Percentiles rank a stretch among this genome's conserved stretches.
These are phyloP conservation scores for Strigamia transsilvanica DNA, from an alignment of 2,888 invertebrate species.

Conservation along the genomic window DNA sequence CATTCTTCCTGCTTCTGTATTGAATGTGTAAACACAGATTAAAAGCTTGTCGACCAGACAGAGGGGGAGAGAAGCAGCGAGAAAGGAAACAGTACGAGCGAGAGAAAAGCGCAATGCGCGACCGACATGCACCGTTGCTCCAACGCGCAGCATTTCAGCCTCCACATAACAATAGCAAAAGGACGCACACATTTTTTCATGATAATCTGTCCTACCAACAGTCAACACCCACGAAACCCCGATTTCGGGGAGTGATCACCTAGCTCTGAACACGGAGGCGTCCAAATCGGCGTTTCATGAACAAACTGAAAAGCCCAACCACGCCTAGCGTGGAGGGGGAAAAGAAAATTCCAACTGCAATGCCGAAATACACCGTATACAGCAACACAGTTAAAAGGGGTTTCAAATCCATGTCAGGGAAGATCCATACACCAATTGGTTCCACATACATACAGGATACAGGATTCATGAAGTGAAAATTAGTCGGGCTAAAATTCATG, in stretches of 20 bases:
- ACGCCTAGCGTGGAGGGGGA: background rate
- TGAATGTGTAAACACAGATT: constrained; percentile 38
- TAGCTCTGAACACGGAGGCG: background rate
- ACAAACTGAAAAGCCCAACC: constrained; percentile 4
- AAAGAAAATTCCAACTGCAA: background rate
- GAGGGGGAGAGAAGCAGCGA: background rate
- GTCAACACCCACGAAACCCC: background rate
- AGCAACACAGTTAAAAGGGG: background rate
- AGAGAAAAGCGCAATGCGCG: constrained; percentile 35
- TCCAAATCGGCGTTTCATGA: constrained; percentile 27
- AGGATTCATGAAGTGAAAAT: constrained; percentile 16
- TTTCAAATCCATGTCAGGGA: background rate
- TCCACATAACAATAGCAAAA: background rate
- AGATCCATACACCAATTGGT: background rate
- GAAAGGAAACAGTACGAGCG: constrained; percentile 17
- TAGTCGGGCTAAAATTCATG: constrained; percentile 17
- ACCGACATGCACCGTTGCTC: constrained; percentile 24
- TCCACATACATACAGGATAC: background rate
- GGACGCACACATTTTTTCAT: background rate
- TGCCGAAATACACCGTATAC: background rate
- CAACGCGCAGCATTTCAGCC: background rate
- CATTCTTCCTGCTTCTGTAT: constrained; percentile 38
- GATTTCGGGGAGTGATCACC: background rate
- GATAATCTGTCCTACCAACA: background rate
- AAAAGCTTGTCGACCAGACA: constrained; percentile 38